phyloP scores from a whole-genome alignment of 2,797 vertebrate genomes.

The Schizopygopsis malacanthus region DNA sequence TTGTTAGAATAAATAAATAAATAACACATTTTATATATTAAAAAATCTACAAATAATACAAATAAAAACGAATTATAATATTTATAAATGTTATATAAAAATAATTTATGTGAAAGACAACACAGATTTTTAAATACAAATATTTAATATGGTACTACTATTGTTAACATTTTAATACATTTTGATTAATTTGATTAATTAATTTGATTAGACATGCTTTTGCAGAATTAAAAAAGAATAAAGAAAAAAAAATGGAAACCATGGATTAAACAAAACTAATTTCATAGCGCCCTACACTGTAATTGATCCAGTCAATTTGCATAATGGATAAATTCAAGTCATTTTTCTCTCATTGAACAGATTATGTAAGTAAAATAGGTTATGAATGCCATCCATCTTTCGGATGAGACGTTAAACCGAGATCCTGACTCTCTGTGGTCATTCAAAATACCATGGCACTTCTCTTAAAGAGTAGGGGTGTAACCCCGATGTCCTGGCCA shows the following conservation, averaged over 20 bases:
- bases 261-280: neutral
- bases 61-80: too few relatives aligned
- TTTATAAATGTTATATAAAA: too few relatives aligned
- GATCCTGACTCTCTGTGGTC: too few relatives aligned
- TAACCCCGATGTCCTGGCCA: too few relatives aligned
- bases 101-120: too few relatives aligned
- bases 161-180: neutral
- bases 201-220: neutral
- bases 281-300: neutral
- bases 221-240: neutral
- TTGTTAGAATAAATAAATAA: too few relatives aligned
- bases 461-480: too few relatives aligned
- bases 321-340: neutral
- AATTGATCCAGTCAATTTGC: neutral
- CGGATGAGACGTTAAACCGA: too few relatives aligned
- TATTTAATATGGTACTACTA: neutral
- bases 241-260: neutral
- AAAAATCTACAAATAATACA: too few relatives aligned
- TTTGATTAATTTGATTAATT: too few relatives aligned
- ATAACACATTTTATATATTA: too few relatives aligned
- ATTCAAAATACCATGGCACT: too few relatives aligned
- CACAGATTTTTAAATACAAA: neutral
- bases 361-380: neutral
- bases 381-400: neutral
- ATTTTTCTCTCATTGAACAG: neutral